Evolutionary conservation across 2,888 invertebrate species (phyloP).

Genomic region (Caradrina kadenii): DNA sequence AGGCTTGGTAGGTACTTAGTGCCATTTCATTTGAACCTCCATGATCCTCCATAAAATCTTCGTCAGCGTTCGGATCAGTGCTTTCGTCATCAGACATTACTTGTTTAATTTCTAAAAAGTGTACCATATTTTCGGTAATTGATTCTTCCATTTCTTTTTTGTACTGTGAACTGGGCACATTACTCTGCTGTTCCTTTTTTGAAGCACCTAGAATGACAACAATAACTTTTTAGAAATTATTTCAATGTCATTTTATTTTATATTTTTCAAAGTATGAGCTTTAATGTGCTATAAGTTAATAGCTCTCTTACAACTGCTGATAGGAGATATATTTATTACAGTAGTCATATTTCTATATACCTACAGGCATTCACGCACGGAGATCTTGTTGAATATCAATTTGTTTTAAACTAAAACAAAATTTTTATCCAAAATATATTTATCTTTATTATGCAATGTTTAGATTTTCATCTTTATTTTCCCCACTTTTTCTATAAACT

Average conservation of each 20-base stretch:
- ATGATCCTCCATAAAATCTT: background rate
- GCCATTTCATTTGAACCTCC: background rate
- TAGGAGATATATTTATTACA: no score
- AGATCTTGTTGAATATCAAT: no score
- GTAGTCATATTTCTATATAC: no score
- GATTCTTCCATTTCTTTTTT: background rate
- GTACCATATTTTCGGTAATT: background rate
- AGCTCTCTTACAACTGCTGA: no score
- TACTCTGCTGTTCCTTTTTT: background rate
- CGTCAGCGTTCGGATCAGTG: background rate
- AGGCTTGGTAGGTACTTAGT: background rate
- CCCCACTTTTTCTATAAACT: no score
- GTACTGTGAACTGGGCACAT: background rate
- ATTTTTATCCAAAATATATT: no score
- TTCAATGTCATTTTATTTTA: background rate
- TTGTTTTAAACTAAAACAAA: no score
- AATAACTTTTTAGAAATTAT: background rate
- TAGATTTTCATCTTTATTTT: no score
- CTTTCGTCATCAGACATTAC: background rate
- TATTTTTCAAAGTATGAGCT: background rate
- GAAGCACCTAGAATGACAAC: constrained; percentile 4
- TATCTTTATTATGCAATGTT: no score
- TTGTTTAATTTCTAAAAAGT: background rate
- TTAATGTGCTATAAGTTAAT: background rate
- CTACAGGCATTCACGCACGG: no score